phyloP scores from a whole-genome alignment of 2,113 vertebrate species.

The Syngnathoides biaculeatus region DNA sequence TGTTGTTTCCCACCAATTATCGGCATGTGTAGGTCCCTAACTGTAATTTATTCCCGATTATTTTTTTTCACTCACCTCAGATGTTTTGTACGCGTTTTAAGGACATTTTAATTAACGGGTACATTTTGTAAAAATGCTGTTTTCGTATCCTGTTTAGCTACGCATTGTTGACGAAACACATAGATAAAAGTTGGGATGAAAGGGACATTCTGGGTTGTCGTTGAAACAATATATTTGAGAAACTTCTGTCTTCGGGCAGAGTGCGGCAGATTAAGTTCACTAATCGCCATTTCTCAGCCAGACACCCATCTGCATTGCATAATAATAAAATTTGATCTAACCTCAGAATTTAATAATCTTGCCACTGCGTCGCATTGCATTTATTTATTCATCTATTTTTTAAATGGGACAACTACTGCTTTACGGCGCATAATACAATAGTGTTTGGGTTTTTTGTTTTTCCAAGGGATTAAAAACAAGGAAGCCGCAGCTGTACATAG shows the following conservation, averaged over 20 bases:
- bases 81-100: too few relatives aligned
- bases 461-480: conserved; percentile 73
- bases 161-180: too few relatives aligned
- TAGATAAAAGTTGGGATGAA: too few relatives aligned
- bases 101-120: too few relatives aligned
- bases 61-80: too few relatives aligned
- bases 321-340: conserved; percentile 80
- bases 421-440: conserved; percentile 41
- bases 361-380: conserved; percentile 87
- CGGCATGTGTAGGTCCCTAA: too few relatives aligned
- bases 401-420: conserved; percentile 15
- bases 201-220: too few relatives aligned
- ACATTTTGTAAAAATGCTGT: too few relatives aligned
- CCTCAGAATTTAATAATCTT: conserved; percentile 94
- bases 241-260: background rate
- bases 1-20: too few relatives aligned
- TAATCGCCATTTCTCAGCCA: conserved; percentile 61
- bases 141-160: too few relatives aligned
- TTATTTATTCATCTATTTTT: conserved; percentile 47
- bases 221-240: background rate
- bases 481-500: conserved; percentile 60
- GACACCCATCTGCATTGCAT: conserved; percentile 88
- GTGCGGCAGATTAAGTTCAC: conserved; percentile 26
- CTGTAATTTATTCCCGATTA: too few relatives aligned
- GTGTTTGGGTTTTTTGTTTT: conserved; percentile 59